These are phyloP conservation scores for Arctia plantaginis DNA, from an alignment of 2,888 invertebrate species.

Conservation along the genomic window DNA sequence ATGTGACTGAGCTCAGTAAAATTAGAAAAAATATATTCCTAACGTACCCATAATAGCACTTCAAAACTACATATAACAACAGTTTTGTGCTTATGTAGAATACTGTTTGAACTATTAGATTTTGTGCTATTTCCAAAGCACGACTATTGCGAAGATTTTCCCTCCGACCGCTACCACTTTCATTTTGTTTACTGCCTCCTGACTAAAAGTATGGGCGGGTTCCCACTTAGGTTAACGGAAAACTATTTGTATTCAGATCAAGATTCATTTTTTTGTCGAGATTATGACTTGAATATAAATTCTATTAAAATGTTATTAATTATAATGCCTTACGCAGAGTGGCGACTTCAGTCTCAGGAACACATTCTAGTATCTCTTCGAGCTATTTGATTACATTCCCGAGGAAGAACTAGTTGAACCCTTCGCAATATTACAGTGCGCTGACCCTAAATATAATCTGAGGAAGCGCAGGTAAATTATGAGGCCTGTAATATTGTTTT, in stretches of 20 bases:
- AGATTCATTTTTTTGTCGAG: slow-evolving; percentile 14
- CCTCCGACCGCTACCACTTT: slow-evolving; percentile 26
- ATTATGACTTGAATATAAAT: slow-evolving; percentile 9
- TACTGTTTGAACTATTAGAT: slow-evolving; percentile 39
- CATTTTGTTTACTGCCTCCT: slow-evolving; percentile 40
- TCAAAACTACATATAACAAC: slow-evolving; percentile 22
- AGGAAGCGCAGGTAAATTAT: neutral
- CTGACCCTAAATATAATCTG: neutral
- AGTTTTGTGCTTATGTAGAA: slow-evolving; percentile 10
- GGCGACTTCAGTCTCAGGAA: neutral
- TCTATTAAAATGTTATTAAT: neutral
- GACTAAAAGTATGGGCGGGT: slow-evolving; percentile 11
- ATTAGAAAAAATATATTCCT: slow-evolving; percentile 15
- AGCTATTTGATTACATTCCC: neutral
- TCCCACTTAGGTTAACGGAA: slow-evolving; percentile 18
- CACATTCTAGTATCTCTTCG: neutral
- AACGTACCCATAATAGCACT: neutral
- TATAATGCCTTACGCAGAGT: neutral
- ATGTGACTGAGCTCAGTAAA: neutral
- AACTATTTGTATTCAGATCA: slow-evolving; percentile 24
- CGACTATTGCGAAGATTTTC: slow-evolving; percentile 32
- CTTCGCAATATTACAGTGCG: no score
- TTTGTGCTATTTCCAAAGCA: slow-evolving; percentile 31
- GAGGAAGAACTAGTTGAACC: neutral
- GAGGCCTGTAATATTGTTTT: neutral